A percentile compares a stretch with the other conserved stretches of the same genome.
These are phyloP conservation scores for Virgularia gustaviana DNA, from an alignment of 92 coral and sea anemone species.

Conservation along the genomic window DNA sequence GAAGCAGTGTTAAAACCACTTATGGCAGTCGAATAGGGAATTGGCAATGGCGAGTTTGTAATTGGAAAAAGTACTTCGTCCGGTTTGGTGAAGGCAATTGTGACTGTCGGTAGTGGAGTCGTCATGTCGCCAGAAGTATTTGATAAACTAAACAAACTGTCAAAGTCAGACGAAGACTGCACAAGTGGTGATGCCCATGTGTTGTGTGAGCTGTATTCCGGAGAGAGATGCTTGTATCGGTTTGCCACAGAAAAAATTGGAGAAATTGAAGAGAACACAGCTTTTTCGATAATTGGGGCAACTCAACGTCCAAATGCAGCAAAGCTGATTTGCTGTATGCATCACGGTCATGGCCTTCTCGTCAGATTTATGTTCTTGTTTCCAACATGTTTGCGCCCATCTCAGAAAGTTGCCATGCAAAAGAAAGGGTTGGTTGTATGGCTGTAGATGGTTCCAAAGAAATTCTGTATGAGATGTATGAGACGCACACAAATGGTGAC, in stretches of 20 bases:
- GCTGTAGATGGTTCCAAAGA: too few relatives aligned
- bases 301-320: constrained; percentile 20
- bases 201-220: neutral
- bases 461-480: too few relatives aligned
- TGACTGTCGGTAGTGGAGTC: constrained; percentile 6
- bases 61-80: constrained; percentile 16
- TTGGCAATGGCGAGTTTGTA: constrained; percentile 5
- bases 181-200: constrained; percentile 19
- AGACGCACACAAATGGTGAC: too few relatives aligned
- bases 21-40: neutral
- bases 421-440: too few relatives aligned
- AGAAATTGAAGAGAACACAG: constrained; percentile 7
- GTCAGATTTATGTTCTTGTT: too few relatives aligned
- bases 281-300: neutral
- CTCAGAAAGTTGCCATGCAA: too few relatives aligned
- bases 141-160: constrained; percentile 1
- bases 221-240: neutral
- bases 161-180: constrained; percentile 9
- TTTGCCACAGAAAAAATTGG: too few relatives aligned
- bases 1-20: neutral
- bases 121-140: too few relatives aligned
- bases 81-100: constrained; percentile 14
- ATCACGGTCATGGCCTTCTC: too few relatives aligned
- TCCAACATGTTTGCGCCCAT: too few relatives aligned
- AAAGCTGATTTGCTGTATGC: constrained; percentile 4